phyloP scores from a whole-genome alignment of 2,888 invertebrate species.

The Phyllotreta cruciferae region DNA sequence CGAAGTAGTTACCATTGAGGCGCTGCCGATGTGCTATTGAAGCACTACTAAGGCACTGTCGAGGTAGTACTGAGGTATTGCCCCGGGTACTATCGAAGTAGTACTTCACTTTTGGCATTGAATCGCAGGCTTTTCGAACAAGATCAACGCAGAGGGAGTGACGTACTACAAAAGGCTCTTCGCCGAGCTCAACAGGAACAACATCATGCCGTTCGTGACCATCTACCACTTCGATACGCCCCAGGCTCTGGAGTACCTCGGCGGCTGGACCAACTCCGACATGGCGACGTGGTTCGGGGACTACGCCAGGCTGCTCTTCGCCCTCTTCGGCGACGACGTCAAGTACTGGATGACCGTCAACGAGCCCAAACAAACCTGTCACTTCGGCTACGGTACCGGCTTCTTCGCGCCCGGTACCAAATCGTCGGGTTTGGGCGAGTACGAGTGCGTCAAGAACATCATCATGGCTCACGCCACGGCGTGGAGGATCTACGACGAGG shows the following conservation, averaged over 20 bases:
- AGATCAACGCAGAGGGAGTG: slow-evolving; percentile 73
- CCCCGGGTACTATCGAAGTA: too few species aligned
- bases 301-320: slow-evolving; percentile 61
- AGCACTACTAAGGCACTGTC: too few species aligned
- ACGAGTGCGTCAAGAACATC: slow-evolving; percentile 69
- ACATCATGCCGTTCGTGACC: slow-evolving; percentile 65
- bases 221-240: slow-evolving; percentile 66
- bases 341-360: slow-evolving; percentile 64
- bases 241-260: slow-evolving; percentile 57
- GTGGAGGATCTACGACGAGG: slow-evolving; percentile 67
- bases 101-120: too few species aligned
- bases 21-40: too few species aligned
- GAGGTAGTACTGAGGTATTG: too few species aligned
- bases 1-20: too few species aligned
- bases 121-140: slow-evolving; percentile 60
- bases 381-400: slow-evolving; percentile 41
- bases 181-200: slow-evolving; percentile 59
- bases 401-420: slow-evolving; percentile 54
- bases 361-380: slow-evolving; percentile 57
- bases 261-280: slow-evolving; percentile 19
- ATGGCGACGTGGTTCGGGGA: slow-evolving; percentile 57
- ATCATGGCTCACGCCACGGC: slow-evolving; percentile 71
- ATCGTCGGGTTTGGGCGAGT: slow-evolving; percentile 64
- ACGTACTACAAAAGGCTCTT: slow-evolving; percentile 50
- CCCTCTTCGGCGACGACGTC: slow-evolving; percentile 49